Percentiles rank a stretch among this genome's conserved stretches.
Evolutionary conservation across 64 coral and sea anemone genomes (phyloP).

Genomic region (Montipora sp.): DNA sequence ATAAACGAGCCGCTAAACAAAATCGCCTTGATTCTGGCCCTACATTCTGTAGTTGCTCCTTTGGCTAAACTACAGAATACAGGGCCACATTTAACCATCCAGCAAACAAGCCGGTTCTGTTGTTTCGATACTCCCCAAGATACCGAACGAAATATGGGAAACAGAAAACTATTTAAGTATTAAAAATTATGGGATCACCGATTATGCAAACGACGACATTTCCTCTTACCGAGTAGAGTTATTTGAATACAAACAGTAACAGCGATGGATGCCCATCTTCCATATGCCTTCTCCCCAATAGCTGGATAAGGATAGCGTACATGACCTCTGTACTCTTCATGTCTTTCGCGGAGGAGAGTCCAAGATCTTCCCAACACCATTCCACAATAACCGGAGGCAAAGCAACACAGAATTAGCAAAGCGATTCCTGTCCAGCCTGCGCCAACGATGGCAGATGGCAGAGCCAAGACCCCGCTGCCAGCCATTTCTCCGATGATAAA

Average conservation of each 20-base stretch:
- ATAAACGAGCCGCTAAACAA: too few relatives aligned
- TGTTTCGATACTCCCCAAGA: too few relatives aligned
- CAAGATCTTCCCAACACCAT: slow-evolving; percentile 76
- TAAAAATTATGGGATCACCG: too few relatives aligned
- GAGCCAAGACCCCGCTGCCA: slow-evolving; percentile 86
- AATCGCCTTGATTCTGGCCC: too few relatives aligned
- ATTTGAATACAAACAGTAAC: slow-evolving; percentile 81
- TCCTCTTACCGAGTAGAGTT: slow-evolving; percentile 69
- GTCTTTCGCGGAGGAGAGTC: slow-evolving; percentile 67
- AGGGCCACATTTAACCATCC: too few relatives aligned
- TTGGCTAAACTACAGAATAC: too few relatives aligned
- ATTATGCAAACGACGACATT: not conserved
- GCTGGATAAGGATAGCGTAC: slow-evolving; percentile 88
- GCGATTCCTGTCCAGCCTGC: slow-evolving; percentile 72
- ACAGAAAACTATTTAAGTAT: too few relatives aligned
- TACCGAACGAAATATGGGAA: too few relatives aligned
- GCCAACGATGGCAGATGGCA: slow-evolving; percentile 78
- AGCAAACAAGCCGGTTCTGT: too few relatives aligned
- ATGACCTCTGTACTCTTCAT: slow-evolving; percentile 68
- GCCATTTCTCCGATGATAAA: slow-evolving; percentile 95
- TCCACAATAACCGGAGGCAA: slow-evolving; percentile 86
- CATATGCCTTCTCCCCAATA: slow-evolving; percentile 82
- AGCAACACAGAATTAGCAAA: slow-evolving; percentile 67
- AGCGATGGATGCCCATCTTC: slow-evolving; percentile 78
- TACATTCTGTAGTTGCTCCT: too few relatives aligned